Base-by-base conservation (phyloP, 2,797 vertebrate genomes). In the Lepidocolaptes lacrymiger region DNA sequence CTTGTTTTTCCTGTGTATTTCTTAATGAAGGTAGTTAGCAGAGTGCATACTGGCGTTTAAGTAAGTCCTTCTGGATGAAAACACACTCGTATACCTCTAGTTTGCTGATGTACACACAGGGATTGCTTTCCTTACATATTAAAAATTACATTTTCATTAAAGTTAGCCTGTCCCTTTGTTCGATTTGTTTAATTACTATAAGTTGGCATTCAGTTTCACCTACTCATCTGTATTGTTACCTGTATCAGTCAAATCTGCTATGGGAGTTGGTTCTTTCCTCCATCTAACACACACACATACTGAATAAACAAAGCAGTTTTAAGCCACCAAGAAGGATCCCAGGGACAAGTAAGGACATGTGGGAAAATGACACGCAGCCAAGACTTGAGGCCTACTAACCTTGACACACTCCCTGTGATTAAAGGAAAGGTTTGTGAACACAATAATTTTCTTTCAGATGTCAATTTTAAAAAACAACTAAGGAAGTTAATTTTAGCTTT, bases 401-500 rank as follows among this genome's bases (percentile, higher is more conserved):
- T 72, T 78, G 82, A 85, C 75, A 87, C 18, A 30, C 39, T 80
- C 89, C 44, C 72, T 75, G 44, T 32, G 37, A 88, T 80, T 69
- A 85, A 58, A 62, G 78, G 43, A 77, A 92, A 83, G 12, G 26
- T 12, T 88, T 88, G 46, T 44, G 43, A 93, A 72, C 12, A 20
- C 51, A 83, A 56, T 74, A 27, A 48, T 34, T 80, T 77, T 87
- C 73, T 86, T 88, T 46, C 78, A 94, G 78, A 80, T 83, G 69
- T 52, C 86, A 51, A 41, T 88, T 91, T 92, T 55, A 58, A 75
- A 89, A 89, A 94, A 87, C 51, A 83, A 63, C 26, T 81, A 39
- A 26, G 27, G 68, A 85, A 91, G 78, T 55, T 88, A 68, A 92
- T 74, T 91, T 84, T 74, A 91, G 91, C 46, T 92, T 72, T 79